These are phyloP conservation scores for Cephonodes hylas DNA, from an alignment of 2,888 invertebrate genomes.

Conservation along the genomic window DNA sequence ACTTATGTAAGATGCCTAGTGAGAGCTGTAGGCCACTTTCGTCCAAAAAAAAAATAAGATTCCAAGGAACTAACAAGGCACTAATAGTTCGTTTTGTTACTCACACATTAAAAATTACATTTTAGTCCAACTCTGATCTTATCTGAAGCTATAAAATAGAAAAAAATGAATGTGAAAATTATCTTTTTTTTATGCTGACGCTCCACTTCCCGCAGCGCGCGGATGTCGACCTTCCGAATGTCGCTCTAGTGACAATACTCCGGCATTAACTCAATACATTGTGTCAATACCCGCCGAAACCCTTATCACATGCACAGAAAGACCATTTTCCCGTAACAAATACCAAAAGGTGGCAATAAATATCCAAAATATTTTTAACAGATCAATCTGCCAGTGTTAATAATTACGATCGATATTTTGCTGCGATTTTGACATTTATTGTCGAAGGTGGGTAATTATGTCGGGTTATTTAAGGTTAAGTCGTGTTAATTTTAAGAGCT, in stretches of 20 bases:
- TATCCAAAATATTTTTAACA: neutral
- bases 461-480: neutral
- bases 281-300: neutral
- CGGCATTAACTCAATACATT: neutral
- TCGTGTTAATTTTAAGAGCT: neutral
- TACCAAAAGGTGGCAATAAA: neutral
- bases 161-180: too few relatives aligned
- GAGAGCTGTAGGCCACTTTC: too few relatives aligned
- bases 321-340: neutral
- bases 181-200: conserved; percentile 34
- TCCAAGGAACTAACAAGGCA: too few relatives aligned
- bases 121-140: too few relatives aligned
- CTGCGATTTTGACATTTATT: conserved; percentile 27
- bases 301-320: neutral
- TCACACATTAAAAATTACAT: too few relatives aligned
- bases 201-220: conserved; percentile 30
- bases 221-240: conserved; percentile 44
- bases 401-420: conserved; percentile 24
- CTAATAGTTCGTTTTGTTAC: too few relatives aligned
- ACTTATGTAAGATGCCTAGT: too few relatives aligned
- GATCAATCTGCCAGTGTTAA: neutral
- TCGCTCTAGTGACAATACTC: conserved; percentile 25
- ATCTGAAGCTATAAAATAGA: too few relatives aligned
- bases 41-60: too few relatives aligned
- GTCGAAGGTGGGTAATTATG: conserved; percentile 8